Base-by-base conservation (phyloP, 2,113 vertebrate genomes). In the Phasianus colchicus region DNA sequence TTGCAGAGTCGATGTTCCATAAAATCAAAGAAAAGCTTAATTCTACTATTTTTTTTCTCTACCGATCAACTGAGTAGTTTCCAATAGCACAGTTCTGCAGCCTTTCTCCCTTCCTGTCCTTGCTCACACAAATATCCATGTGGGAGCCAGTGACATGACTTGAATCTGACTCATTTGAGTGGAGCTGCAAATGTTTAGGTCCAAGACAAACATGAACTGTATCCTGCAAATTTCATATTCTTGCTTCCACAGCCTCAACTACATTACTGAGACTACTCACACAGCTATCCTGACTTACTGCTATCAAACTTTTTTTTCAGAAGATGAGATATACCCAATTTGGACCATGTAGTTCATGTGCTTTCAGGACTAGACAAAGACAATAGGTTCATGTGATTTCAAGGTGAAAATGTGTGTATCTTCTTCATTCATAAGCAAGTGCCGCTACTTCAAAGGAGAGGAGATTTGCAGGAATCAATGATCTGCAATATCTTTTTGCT, bases 401-500 rank as follows among this genome's bases (percentile, higher is more conserved):
- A 95, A 95, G 96, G 85, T 92, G 89, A 97, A 95, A 90, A 76
- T 48, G 36, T 80, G 82, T 86, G 82, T 74, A 32, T 91, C 89
- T 95, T 91, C 89, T 95, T 95, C 93, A 92, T 96, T 95, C 95
- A 94, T 95, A 91, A 92, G 89, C 95, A 92, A 97, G 94, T 52
- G 83, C 72, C 67, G 69, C 91, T 88, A 10, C 91, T 95, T 95
- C 89, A 94, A 67, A 92, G 91, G 57, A 96, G 93, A 88, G 78
- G 82, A 95, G 94, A 95, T 96, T 97, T 95, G 91, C 91, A 83
- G 93, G 91, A 96, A 97, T 95, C 96, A 90, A 88, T 97, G 94
- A 97, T 95, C 95, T 93, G 91, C 91, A 97, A 75, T 95, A 96
- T 92, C 94, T 95, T 96, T 95, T 95, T 96, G 94, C 76, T 89